Conservation (phyloP, 2,797 vertebrate species). For the Philypnodon macrostomus region DNA sequence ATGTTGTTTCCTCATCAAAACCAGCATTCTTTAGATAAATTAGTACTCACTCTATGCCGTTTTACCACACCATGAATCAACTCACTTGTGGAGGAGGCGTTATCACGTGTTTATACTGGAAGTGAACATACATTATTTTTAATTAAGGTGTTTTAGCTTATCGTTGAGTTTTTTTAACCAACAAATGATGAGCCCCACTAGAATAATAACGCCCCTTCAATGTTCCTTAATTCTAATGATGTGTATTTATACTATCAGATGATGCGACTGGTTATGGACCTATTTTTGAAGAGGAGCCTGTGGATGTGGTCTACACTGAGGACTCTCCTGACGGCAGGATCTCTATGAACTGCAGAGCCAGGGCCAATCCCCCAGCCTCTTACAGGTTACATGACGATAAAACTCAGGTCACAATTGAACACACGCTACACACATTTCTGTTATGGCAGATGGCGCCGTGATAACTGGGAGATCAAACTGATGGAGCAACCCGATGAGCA, state of each 20-base stretch:
- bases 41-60: too few species aligned
- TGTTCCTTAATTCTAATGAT: background rate
- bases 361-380: slow-evolving; percentile 87
- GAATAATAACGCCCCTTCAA: too few species aligned
- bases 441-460: slow-evolving; percentile 87
- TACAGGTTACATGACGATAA: slow-evolving; percentile 81
- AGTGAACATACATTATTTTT: too few species aligned
- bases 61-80: too few species aligned
- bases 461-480: slow-evolving; percentile 92
- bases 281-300: slow-evolving; percentile 96
- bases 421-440: background rate
- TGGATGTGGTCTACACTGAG: slow-evolving; percentile 92
- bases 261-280: slow-evolving; percentile 95
- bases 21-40: too few species aligned
- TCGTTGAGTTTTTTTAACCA: too few species aligned
- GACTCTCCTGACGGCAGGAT: slow-evolving; percentile 92
- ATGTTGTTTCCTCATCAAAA: too few species aligned
- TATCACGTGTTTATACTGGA: too few species aligned
- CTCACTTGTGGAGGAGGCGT: too few species aligned
- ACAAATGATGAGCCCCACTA: too few species aligned
- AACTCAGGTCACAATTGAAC: background rate
- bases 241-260: slow-evolving; percentile 67
- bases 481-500: slow-evolving; percentile 88
- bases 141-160: too few species aligned
- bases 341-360: slow-evolving; percentile 94